Evolutionary conservation across 2,888 invertebrate species (phyloP), one percentile per base, ranked within the genome.

Genomic region (Oscheius myriophilus): DNA sequence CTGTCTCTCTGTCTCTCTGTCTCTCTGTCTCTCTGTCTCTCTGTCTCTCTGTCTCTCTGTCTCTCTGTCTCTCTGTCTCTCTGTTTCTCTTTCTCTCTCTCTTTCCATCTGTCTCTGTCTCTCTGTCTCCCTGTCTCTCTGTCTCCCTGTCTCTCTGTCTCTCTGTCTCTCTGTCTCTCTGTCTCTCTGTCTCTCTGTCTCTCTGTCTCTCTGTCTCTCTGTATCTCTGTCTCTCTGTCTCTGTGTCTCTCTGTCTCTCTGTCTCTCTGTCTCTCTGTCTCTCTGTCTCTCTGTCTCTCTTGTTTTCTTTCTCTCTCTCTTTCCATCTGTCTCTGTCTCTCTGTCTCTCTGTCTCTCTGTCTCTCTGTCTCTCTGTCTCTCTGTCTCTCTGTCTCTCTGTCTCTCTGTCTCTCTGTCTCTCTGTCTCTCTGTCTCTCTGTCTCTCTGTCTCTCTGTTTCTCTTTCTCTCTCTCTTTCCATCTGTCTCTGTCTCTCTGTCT

Each of bases 41-140:
- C n/a, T 26, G 72, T 61, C 33, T 4, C 14, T 21, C 21, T 25
- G n/a, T 7, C 16, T 42, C 26, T n/a, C 26, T 33, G 26, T 54
- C 6, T 25, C 16, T n/a, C n/a, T 26, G 12, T n/a, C 11, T 26
- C 33, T 23, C 26, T 54, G 14, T 11, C 25, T 18, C 53, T 53
- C 25, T 45, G 25, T 43, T 43, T 45, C 45, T 43, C 33, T 33
- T 9, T 21, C 45, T 7, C 16, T 42, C 26, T n/a, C 26, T 33
- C 53, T 54, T 12, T 54, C 26, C 7, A 3, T 26, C 16, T n/a
- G 11, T 26, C 33, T 23, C 26, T 54, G 14, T 53, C 25, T 18
- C 53, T 53, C 25, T 45, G 25, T 43, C 58, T 25, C 45, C 21
- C 16, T 42, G 14, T n/a, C 26, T 33, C 53, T 54, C 4, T 54